Evolutionary conservation across 2,797 vertebrate species (phyloP).

Genomic region (Furcifer pardalis): DNA sequence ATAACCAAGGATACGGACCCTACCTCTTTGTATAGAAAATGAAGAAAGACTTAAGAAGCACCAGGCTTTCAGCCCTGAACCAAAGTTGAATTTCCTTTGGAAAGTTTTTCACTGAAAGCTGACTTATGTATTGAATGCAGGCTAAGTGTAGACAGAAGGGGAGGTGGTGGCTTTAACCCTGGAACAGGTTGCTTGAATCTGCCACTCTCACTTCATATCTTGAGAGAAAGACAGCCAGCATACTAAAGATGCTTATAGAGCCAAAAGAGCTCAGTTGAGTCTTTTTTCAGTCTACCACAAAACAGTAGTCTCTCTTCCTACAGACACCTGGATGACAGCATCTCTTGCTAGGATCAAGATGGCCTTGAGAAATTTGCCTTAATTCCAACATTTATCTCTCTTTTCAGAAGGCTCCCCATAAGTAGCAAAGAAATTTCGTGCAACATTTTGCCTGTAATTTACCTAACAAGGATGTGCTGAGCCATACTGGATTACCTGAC

Average conservation of each 20-base stretch:
- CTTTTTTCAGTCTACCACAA: neutral
- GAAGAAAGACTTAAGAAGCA: too few species aligned
- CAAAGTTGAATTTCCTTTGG: too few species aligned
- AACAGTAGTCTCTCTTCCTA: neutral
- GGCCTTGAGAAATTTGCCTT: neutral
- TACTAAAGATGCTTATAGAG: neutral
- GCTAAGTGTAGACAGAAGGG: too few species aligned
- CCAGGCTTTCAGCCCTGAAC: too few species aligned
- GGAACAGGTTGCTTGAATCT: too few species aligned
- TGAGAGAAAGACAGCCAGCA: neutral
- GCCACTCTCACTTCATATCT: neutral
- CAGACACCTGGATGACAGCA: neutral
- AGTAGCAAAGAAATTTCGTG: neutral
- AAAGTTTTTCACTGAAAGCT: too few species aligned
- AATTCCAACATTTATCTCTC: neutral
- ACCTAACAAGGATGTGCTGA: neutral
- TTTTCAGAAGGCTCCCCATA: neutral
- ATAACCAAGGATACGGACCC: too few species aligned
- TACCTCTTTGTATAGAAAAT: too few species aligned
- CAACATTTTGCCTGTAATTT: neutral
- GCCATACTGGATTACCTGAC: neutral
- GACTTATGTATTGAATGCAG: too few species aligned
- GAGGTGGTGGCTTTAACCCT: too few species aligned
- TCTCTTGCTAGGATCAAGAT: neutral
- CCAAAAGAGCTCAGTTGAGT: neutral